Conservation (phyloP, 2,797 vertebrate species). For the Centroberyx gerrardi region DNA sequence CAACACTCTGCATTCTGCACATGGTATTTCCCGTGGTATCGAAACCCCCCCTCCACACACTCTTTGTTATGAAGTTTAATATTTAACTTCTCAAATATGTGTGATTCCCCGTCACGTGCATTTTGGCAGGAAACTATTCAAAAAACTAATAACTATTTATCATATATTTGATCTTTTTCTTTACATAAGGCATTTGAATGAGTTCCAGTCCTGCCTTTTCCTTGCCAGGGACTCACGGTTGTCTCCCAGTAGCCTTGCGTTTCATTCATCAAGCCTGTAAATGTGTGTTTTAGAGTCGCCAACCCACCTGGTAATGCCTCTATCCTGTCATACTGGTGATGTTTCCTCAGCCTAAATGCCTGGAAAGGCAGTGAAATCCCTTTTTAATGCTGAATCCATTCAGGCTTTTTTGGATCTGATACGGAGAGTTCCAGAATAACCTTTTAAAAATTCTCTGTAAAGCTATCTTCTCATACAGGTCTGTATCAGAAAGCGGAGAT, state of each 20-base stretch:
- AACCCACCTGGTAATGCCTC: slow-evolving; percentile 1
- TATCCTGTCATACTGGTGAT: slow-evolving; percentile 4
- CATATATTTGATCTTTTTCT: slow-evolving; percentile 28
- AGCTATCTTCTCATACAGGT: slow-evolving; percentile 28
- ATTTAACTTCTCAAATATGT: slow-evolving; percentile 11
- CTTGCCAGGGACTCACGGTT: slow-evolving; percentile 17
- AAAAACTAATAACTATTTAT: slow-evolving; percentile 19
- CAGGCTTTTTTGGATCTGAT: slow-evolving; percentile 19
- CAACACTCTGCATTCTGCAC: slow-evolving; percentile 3
- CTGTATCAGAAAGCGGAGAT: slow-evolving; percentile 34
- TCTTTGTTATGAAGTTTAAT: neutral
- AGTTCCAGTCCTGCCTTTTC: slow-evolving; percentile 19
- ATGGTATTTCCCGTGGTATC: too few relatives aligned
- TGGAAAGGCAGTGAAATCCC: slow-evolving; percentile 11
- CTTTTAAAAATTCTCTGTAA: slow-evolving; percentile 30
- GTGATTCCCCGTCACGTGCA: neutral
- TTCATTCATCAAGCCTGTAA: slow-evolving; percentile 1
- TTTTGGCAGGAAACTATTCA: neutral
- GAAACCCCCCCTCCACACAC: too few relatives aligned
- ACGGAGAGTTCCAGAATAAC: slow-evolving; percentile 25
- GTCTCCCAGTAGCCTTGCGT: slow-evolving; percentile 5
- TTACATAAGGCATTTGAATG: slow-evolving; percentile 30
- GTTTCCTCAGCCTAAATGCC: slow-evolving; percentile 18
- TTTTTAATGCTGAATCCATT: slow-evolving; percentile 15
- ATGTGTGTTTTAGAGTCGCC: slow-evolving; percentile 20